Conservation (phyloP, 2,888 invertebrate genomes). For the Cephus spinipes region DNA sequence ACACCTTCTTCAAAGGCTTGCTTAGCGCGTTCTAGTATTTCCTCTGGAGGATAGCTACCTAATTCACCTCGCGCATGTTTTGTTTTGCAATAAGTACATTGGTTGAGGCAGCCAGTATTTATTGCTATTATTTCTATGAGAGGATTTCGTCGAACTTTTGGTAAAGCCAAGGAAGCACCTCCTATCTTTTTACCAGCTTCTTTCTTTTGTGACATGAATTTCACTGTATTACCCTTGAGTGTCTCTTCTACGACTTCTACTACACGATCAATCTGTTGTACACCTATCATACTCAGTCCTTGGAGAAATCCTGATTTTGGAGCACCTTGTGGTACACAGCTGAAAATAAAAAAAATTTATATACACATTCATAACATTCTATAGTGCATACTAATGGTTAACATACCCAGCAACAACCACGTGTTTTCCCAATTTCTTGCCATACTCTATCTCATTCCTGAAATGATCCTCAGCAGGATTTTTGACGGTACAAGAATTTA, state of each 20-base stretch:
- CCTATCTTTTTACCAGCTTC: constrained; percentile 82
- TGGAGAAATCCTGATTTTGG: constrained; percentile 77
- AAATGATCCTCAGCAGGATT: constrained; percentile 97
- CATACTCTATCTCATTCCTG: constrained; percentile 87
- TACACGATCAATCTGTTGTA: constrained; percentile 97
- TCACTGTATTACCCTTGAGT: constrained; percentile 86
- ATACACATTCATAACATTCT: not conserved
- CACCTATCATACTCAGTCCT: constrained; percentile 94
- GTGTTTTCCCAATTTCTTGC: constrained; percentile 79
- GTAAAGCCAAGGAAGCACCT: constrained; percentile 88
- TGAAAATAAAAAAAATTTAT: constrained; percentile 21
- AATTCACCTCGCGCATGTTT: constrained; percentile 97
- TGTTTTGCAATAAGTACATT: constrained; percentile 99
- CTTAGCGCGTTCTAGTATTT: constrained; percentile 87
- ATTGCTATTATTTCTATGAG: constrained; percentile 97
- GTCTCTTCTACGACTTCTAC: constrained; percentile 99
- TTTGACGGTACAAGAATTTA: constrained; percentile 99
- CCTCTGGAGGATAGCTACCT: constrained; percentile 92
- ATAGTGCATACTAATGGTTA: not conserved
- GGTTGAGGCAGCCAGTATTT: constrained; percentile 96
- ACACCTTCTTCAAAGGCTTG: constrained; percentile 94
- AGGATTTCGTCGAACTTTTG: constrained; percentile 96
- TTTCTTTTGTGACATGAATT: constrained; percentile 85
- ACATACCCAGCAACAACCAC: constrained; percentile 90
- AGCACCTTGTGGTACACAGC: constrained; percentile 95